Evolutionary conservation across 2,113 vertebrate genomes (phyloP), one percentile per base, ranked within the genome.

Genomic region (Tyrannus savana): DNA sequence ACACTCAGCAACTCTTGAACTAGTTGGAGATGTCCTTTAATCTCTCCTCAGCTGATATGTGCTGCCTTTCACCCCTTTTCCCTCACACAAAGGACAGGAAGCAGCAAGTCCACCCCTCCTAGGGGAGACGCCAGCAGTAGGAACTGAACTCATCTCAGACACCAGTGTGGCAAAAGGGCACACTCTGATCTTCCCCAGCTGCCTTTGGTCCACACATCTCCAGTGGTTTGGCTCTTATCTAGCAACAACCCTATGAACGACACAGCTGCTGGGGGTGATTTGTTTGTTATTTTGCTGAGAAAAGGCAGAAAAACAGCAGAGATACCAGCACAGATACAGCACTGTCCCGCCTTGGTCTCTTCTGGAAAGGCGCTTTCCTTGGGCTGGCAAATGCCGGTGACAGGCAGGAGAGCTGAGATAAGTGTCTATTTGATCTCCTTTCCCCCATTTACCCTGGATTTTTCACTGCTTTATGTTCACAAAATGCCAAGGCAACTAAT

Each of bases 401-500:
- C 71, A 86, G 42, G 83, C 90, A 83, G 85, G 73, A 92, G 80
- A 24, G 74, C 92, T 86, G 84, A 92, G 84, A 94, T 95, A 94
- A 95, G 84, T 91, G 95, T 84, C 82, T 93, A 92, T 97, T 96
- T 97, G 92, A 94, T 97, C 93, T 95, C 66, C 59, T 85, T 66
- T 53, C 69, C 76, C 72, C 47, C 66, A 84, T 87, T 94, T 84
- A 90, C 86, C 91, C 92, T 83, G 90, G 63, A 71, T 79, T 93
- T 96, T 93, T 95, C 89, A 78, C 89, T 94, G 89, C 67, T 97
- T 94, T 93, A 85, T 88, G 94, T 88, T 95, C 92, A 84, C 92
- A 94, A 90, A 96, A 91, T 0, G 8, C 83, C 76, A 90, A 94
- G 84, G 92, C 93, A 91, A 90, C 90, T 95, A 95, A 96, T 95